Evolutionary conservation across 2,797 vertebrate species (phyloP).

Genomic region (Parauchenoglanis ngamensis): DNA sequence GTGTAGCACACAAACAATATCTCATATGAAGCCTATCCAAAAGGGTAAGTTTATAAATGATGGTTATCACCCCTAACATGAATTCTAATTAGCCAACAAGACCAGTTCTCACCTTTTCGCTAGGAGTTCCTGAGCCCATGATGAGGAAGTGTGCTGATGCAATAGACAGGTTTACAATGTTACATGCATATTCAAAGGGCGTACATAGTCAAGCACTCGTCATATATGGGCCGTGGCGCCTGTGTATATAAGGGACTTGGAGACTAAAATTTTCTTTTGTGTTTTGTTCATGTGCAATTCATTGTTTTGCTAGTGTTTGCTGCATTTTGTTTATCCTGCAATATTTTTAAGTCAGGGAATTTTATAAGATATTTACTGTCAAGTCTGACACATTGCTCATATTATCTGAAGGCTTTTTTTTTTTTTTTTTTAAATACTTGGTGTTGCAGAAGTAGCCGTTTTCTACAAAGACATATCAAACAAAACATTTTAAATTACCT

Average conservation of each 20-base stretch:
- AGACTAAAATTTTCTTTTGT: conserved; percentile 36
- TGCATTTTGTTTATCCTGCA: conserved; percentile 37
- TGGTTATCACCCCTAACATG: neutral
- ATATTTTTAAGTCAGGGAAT: conserved; percentile 47
- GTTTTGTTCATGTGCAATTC: conserved; percentile 40
- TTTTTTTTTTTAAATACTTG: conserved; percentile 34
- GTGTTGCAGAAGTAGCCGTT: conserved; percentile 29
- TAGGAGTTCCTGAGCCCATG: neutral
- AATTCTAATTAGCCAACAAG: neutral
- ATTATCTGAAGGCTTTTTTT: neutral
- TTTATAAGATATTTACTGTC: conserved; percentile 47
- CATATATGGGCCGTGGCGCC: conserved; percentile 20
- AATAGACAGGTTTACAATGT: conserved; percentile 28
- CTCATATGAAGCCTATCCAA: neutral
- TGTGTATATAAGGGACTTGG: conserved; percentile 38
- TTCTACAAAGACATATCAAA: conserved; percentile 40
- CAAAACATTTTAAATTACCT: conserved; percentile 17
- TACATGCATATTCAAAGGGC: neutral
- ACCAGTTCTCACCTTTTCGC: neutral
- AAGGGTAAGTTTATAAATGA: neutral
- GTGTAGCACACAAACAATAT: neutral
- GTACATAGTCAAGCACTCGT: conserved; percentile 16
- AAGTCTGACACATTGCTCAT: conserved; percentile 7
- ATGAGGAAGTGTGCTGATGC: conserved; percentile 8
- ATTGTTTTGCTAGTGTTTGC: conserved; percentile 43